Percentiles rank a stretch among this genome's conserved stretches.
phyloP scores from a whole-genome alignment of 2,888 invertebrate species.

The Meiosimyza decipiens region DNA sequence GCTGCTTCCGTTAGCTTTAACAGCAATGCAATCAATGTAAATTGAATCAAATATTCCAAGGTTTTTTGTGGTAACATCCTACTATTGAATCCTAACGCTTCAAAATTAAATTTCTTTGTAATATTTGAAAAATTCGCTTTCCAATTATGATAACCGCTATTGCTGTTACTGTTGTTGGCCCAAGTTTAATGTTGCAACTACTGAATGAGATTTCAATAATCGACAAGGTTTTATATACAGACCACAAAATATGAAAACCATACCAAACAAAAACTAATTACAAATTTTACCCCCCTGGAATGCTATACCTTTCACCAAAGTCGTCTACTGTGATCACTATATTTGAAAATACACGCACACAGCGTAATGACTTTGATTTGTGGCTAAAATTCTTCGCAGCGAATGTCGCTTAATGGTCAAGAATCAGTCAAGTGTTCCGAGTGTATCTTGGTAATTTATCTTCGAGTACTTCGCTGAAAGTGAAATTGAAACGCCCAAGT shows the following conservation, averaged over 20 bases:
- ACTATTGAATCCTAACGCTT: neutral
- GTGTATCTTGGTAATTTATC: conserved; percentile 9
- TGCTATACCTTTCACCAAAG: too few species aligned
- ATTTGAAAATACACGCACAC: too few species aligned
- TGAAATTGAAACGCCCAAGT: neutral
- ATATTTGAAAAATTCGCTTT: neutral
- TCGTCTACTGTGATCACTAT: too few species aligned
- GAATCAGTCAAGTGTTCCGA: conserved; percentile 51
- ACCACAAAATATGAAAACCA: conserved; percentile 22
- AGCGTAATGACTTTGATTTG: conserved; percentile 48
- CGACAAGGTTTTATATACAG: conserved; percentile 27
- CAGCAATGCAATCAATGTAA: conserved; percentile 51
- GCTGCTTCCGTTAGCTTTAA: conserved; percentile 52
- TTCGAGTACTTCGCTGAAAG: neutral
- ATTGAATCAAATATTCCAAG: conserved; percentile 55
- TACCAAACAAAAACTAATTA: conserved; percentile 7
- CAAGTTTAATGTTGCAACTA: conserved; percentile 23
- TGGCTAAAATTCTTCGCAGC: conserved; percentile 56
- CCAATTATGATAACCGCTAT: neutral
- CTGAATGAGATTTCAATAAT: conserved; percentile 5
- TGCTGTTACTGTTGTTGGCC: neutral
- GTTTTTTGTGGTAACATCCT: conserved; percentile 52
- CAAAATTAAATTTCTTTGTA: neutral
- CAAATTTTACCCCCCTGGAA: too few species aligned
- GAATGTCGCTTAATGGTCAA: neutral